Conservation (phyloP, 2,113 vertebrate genomes). For the Hoplias malabaricus region DNA sequence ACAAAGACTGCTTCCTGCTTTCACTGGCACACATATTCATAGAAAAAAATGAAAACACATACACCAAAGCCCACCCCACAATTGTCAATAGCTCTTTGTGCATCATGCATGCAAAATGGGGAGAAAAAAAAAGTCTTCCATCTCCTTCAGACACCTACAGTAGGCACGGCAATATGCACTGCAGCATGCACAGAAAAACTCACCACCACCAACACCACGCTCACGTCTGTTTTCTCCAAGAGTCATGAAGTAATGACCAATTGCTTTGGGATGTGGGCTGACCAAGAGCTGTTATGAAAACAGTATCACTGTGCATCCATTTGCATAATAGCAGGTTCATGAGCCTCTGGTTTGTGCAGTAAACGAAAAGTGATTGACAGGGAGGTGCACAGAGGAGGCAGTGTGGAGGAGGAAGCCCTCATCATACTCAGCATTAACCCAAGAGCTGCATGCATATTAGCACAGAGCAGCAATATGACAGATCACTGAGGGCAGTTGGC, state of each 20-base stretch:
- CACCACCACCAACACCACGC: slow-evolving; percentile 10
- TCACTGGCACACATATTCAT: background rate
- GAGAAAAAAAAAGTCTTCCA: slow-evolving; percentile 13
- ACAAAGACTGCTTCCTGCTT: slow-evolving; percentile 27
- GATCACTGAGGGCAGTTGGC: slow-evolving; percentile 3
- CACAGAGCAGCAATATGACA: slow-evolving; percentile 24
- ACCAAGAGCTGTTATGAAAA: slow-evolving; percentile 86
- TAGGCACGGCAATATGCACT: slow-evolving; percentile 20
- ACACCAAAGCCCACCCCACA: slow-evolving; percentile 4
- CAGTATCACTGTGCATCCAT: slow-evolving; percentile 83
- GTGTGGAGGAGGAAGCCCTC: slow-evolving; percentile 50
- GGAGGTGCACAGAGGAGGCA: slow-evolving; percentile 41
- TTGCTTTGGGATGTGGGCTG: slow-evolving; percentile 80
- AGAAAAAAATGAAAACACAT: background rate
- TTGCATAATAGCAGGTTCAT: slow-evolving; percentile 91
- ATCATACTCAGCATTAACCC: slow-evolving; percentile 43
- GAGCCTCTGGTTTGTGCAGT: slow-evolving; percentile 89
- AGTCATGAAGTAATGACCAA: slow-evolving; percentile 53
- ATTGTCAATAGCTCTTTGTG: slow-evolving; percentile 23
- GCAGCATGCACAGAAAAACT: slow-evolving; percentile 30
- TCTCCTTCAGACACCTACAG: slow-evolving; percentile 29
- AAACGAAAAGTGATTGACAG: slow-evolving; percentile 81
- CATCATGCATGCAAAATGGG: slow-evolving; percentile 31
- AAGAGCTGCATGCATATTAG: slow-evolving; percentile 45
- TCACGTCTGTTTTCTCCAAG: slow-evolving; percentile 40